Evolutionary conservation across 2,113 vertebrate genomes (phyloP), one percentile per base, ranked within the genome.

Genomic region (Catharus fuscescens): DNA sequence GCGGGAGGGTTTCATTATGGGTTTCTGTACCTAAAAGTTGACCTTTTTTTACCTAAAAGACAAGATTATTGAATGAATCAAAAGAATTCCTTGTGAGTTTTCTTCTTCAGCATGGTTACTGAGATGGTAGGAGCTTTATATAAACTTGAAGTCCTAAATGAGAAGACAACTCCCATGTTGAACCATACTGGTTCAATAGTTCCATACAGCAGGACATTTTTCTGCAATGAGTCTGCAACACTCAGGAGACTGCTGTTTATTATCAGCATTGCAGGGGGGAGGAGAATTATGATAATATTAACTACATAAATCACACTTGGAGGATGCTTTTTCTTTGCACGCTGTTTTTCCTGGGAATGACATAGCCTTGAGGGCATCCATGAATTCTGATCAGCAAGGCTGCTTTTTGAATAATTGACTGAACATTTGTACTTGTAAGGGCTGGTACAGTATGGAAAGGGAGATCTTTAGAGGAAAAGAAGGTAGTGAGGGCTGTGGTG

Each of bases 221-320:
- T 83, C 66, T 83, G 84, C 92, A 90, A 18, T 40, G 87, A 94
- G 71, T 65, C 90, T 94, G 70, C 74, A 91, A 4, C 90, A 70
- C 93, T 95, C 94, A 88, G 95, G 95, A 96, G 78, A 73, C 87
- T 86, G 90, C 66, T 90, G 81, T 77, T 94, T 60, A 45, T 62
- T 80, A 73, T 88, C 90, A 88, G 94, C 90, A 70, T 86, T 90
- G 79, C 74, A 92, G 59, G 56, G 90, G 70, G 47, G 72, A 70
- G 59, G 87, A 84, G 57, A 92, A 93, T 86, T 92, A 14, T 32
- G 34, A 34, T 42, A 73, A 38, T 85, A 81, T 5, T 20, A 79
- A 79, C 45, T 71, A 52, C 29, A 31, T 60, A 59, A 71, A 64
- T 93, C 76, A 26, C 74, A 64, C 92, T 94, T 67, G 91, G 86